Percentiles rank a stretch among this genome's conserved stretches.
Conservation (phyloP, 2,797 vertebrate species). For the Aselliscus stoliczkanus region DNA sequence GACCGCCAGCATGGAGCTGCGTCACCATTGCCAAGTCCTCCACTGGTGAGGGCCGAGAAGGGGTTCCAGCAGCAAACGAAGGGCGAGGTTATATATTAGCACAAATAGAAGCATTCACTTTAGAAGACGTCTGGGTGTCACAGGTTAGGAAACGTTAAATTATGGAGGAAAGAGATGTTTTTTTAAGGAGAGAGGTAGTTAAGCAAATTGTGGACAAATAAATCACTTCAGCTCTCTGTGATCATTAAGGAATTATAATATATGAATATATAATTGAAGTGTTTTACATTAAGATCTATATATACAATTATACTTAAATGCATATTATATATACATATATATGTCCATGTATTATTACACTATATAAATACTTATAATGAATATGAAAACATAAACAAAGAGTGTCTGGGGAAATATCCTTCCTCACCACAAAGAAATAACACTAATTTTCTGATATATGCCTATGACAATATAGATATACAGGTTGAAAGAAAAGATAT, state of each 20-base stretch:
- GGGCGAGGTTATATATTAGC: neutral
- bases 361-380: neutral
- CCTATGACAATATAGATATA: neutral
- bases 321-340: neutral
- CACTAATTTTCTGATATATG: neutral
- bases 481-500: neutral
- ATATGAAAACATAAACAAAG: neutral
- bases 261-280: neutral
- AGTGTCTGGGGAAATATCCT: neutral
- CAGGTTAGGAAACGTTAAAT: neutral
- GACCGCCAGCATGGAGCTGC: rapidly evolving
- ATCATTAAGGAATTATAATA: neutral
- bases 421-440: neutral
- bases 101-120: neutral
- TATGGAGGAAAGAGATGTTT: neutral
- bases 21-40: rapidly evolving
- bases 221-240: neutral
- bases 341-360: neutral
- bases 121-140: neutral
- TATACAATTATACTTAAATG: neutral
- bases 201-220: neutral
- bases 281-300: neutral
- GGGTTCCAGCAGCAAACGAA: neutral
- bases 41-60: rapidly evolving
- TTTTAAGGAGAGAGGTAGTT: neutral